Evolutionary conservation across 1,140 invertebrate genomes (phyloP).

Genomic region (Metopolophium dirhodum): DNA sequence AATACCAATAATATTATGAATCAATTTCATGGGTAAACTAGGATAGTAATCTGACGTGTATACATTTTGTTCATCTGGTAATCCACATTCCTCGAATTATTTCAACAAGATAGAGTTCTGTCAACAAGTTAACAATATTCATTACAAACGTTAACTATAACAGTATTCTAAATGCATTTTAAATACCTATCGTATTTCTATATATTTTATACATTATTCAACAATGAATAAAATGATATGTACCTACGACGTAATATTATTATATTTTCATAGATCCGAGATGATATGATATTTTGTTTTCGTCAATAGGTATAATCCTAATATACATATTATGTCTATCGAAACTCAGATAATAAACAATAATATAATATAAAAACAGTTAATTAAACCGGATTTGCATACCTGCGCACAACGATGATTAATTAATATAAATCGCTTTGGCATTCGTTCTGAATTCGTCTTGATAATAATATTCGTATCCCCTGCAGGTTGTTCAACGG

Average conservation of each 20-base stretch:
- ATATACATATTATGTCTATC: background rate
- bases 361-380: background rate
- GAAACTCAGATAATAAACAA: background rate
- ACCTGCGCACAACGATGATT: no score
- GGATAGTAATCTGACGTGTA: no score
- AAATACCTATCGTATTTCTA: background rate
- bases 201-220: background rate
- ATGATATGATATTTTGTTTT: background rate
- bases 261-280: background rate
- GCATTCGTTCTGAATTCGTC: no score
- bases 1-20: background rate
- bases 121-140: background rate
- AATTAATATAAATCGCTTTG: no score
- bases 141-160: background rate
- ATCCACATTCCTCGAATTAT: constrained; percentile 19
- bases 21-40: background rate
- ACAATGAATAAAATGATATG: background rate
- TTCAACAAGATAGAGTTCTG: background rate
- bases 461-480: background rate
- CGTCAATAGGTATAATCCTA: background rate
- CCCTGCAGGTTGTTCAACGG: no score
- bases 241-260: background rate
- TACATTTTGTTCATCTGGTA: background rate
- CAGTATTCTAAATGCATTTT: background rate
- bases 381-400: background rate